phyloP scores from a whole-genome alignment of 2,888 invertebrate genomes.

The Linnaemya tessellans region DNA sequence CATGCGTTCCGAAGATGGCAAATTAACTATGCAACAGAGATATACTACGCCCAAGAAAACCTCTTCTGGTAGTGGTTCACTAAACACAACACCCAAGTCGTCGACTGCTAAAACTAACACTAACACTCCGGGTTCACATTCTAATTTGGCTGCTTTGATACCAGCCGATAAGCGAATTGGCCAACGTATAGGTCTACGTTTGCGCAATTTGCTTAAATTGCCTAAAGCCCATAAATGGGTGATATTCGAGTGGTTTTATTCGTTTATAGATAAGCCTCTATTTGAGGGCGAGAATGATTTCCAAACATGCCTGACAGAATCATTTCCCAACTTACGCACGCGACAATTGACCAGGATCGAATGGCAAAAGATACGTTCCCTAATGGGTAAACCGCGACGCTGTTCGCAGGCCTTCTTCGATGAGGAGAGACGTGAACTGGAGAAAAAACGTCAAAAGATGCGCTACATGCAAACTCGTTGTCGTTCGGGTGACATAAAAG shows the following conservation, averaged over 20 bases:
- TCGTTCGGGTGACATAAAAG: conserved; percentile 90
- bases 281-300: conserved; percentile 99
- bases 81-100: conserved; percentile 72
- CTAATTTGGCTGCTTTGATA: conserved; percentile 75
- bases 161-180: conserved; percentile 93
- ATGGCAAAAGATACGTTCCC: conserved; percentile 96
- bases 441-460: conserved; percentile 95
- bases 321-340: conserved; percentile 95
- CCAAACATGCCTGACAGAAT: conserved; percentile 92
- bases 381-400: conserved; percentile 98
- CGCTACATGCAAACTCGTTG: conserved; percentile 93
- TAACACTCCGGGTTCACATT: conserved; percentile 60
- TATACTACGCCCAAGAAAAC: conserved; percentile 66
- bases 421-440: conserved; percentile 95
- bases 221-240: conserved; percentile 99
- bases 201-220: conserved; percentile 96
- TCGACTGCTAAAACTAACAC: conserved; percentile 64
- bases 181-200: conserved; percentile 93
- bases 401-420: conserved; percentile 97
- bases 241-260: conserved; percentile 99
- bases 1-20: conserved; percentile 79
- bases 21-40: conserved; percentile 47
- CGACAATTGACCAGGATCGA: conserved; percentile 93
- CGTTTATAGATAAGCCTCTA: conserved; percentile 96
- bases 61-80: conserved; percentile 48